phyloP scores from a whole-genome alignment of 2,113 vertebrate genomes.

The Gallinago jamesoni region DNA sequence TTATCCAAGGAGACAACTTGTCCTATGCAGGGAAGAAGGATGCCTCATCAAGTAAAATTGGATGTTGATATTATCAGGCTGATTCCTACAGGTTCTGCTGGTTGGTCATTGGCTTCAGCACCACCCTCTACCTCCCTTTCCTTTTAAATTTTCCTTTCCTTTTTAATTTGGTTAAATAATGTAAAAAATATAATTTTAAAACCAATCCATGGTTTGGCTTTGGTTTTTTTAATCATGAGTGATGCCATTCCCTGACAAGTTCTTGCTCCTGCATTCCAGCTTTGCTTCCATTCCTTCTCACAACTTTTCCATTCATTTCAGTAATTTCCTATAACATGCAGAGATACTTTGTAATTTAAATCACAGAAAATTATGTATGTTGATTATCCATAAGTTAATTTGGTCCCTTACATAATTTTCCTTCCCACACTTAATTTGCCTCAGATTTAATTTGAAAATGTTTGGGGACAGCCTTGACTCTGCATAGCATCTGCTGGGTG shows the following conservation, averaged over 20 bases:
- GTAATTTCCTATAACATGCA: neutral
- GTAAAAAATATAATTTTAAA: neutral
- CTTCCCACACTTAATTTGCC: neutral
- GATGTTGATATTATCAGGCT: neutral
- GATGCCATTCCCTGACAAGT: neutral
- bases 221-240: neutral
- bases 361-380: neutral
- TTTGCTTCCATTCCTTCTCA: neutral
- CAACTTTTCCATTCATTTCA: neutral
- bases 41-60: neutral
- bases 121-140: neutral
- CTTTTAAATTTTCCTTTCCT: no score
- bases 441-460: neutral
- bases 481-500: neutral
- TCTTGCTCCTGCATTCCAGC: neutral
- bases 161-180: neutral
- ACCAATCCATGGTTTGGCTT: accelerated
- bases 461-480: neutral
- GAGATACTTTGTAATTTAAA: neutral
- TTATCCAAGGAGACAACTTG: neutral
- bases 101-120: neutral
- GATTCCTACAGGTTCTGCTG: neutral
- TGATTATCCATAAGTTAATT: neutral
- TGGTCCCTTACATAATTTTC: neutral
- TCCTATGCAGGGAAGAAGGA: neutral